Evolutionary conservation across 2,113 vertebrate species (phyloP).

Genomic region (Burhinus bistriatus): DNA sequence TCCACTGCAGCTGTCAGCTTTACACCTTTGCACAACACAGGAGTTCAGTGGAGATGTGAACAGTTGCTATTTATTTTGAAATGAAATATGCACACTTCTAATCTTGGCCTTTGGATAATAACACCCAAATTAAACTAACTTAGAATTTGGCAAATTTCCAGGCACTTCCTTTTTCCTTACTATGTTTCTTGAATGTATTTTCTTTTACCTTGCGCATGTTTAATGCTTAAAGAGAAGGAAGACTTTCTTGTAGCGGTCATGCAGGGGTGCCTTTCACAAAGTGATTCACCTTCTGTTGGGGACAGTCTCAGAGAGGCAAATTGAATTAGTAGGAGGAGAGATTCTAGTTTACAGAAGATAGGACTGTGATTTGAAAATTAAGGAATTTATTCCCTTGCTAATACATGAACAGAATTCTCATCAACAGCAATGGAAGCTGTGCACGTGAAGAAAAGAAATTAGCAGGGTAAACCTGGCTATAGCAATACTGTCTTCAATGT

Average conservation of each 20-base stretch:
- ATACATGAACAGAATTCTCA: not conserved
- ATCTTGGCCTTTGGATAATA: not conserved
- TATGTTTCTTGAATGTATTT: not conserved
- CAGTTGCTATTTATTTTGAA: not conserved
- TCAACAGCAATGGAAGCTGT: not conserved
- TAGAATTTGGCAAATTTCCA: not conserved
- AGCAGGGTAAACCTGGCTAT: fast-evolving
- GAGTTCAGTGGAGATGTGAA: not conserved
- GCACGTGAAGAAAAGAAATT: not conserved
- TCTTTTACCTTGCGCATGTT: not conserved
- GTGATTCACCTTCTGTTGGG: not conserved
- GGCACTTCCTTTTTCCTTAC: not conserved
- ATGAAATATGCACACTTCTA: not conserved
- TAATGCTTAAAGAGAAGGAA: not conserved
- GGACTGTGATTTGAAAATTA: constrained; percentile 7
- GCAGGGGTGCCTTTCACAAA: constrained; percentile 24
- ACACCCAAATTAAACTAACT: not conserved
- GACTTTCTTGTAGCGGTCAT: not conserved
- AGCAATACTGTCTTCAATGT: not conserved
- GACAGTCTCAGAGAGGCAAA: not conserved
- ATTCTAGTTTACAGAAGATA: not conserved
- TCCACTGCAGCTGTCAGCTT: not conserved
- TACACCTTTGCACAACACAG: fast-evolving
- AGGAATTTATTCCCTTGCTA: not conserved
- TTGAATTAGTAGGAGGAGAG: constrained; percentile 7